These are phyloP conservation scores for Xerus inauris DNA, from an alignment of 2,113 vertebrate genomes.

Conservation along the genomic window DNA sequence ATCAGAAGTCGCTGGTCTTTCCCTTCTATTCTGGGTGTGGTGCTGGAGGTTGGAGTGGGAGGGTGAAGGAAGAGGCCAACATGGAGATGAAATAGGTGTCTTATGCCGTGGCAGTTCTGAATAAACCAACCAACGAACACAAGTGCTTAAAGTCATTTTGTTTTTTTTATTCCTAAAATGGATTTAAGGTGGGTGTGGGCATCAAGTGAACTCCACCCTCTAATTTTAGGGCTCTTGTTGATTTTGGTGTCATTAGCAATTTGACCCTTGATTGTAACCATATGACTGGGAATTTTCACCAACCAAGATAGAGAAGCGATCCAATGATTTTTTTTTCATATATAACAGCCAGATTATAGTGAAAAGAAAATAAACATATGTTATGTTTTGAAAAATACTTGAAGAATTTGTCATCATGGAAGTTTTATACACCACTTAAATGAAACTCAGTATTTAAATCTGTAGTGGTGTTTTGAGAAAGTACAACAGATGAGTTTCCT, in stretches of 20 bases:
- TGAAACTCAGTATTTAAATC: background rate
- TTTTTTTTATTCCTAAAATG: background rate
- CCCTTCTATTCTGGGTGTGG: background rate
- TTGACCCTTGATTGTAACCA: slow-evolving; percentile 36
- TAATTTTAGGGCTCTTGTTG: background rate
- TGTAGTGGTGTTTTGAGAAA: slow-evolving; percentile 5
- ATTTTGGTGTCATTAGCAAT: slow-evolving; percentile 47
- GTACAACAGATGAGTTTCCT: background rate
- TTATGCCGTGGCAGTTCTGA: background rate
- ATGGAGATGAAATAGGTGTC: background rate
- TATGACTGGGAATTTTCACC: slow-evolving; percentile 22
- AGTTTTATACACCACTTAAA: background rate
- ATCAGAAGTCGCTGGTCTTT: slow-evolving; percentile 1
- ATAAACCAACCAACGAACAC: background rate
- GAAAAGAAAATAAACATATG: slow-evolving; percentile 35
- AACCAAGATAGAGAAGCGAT: slow-evolving; percentile 32
- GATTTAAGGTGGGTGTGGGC: background rate
- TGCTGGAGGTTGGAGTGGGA: no score
- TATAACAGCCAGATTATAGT: background rate
- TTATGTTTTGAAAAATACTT: slow-evolving; percentile 45
- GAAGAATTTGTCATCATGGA: background rate
- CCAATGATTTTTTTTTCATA: background rate
- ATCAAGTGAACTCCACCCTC: background rate
- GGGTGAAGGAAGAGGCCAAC: background rate
- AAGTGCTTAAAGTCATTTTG: background rate